These are phyloP conservation scores for Solea solea DNA, from an alignment of 2,113 vertebrate genomes.

Conservation along the genomic window DNA sequence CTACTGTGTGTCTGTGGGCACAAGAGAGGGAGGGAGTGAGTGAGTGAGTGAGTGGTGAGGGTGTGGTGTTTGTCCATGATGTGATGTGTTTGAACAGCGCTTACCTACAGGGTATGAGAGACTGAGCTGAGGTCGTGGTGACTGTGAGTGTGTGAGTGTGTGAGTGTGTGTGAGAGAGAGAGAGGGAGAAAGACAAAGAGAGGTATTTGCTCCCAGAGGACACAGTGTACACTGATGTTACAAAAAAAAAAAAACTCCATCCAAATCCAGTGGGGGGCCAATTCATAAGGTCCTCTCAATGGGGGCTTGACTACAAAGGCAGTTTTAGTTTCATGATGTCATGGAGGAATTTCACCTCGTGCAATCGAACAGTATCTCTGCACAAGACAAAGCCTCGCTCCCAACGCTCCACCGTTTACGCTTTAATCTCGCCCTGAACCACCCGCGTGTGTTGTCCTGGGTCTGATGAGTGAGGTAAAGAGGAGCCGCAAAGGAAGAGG, in stretches of 20 bases:
- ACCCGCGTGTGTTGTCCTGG: slow-evolving; percentile 15
- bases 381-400: slow-evolving; percentile 13
- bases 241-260: slow-evolving; percentile 16
- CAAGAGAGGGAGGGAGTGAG: slow-evolving; percentile 5
- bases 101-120: slow-evolving; percentile 55
- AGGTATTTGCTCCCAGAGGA: slow-evolving; percentile 43
- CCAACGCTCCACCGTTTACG: slow-evolving; percentile 1
- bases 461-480: slow-evolving; percentile 1
- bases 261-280: slow-evolving; percentile 38
- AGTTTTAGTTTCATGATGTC: slow-evolving; percentile 73
- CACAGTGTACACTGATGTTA: slow-evolving; percentile 27
- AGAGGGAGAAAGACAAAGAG: slow-evolving; percentile 45
- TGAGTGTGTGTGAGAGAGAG: slow-evolving; percentile 14
- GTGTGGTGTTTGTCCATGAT: slow-evolving; percentile 59
- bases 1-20: neutral
- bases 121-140: slow-evolving; percentile 39
- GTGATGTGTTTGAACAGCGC: slow-evolving; percentile 69
- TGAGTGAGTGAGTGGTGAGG: slow-evolving; percentile 3
- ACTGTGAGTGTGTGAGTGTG: slow-evolving; percentile 30
- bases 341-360: slow-evolving; percentile 56
- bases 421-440: slow-evolving; percentile 1
- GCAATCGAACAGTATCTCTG: slow-evolving; percentile 41
- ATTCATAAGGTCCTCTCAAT: slow-evolving; percentile 6
- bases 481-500: slow-evolving; percentile 4
- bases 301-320: slow-evolving; percentile 46